Conservation (phyloP, 2,797 vertebrate species). For the Protosalanx chinensis region DNA sequence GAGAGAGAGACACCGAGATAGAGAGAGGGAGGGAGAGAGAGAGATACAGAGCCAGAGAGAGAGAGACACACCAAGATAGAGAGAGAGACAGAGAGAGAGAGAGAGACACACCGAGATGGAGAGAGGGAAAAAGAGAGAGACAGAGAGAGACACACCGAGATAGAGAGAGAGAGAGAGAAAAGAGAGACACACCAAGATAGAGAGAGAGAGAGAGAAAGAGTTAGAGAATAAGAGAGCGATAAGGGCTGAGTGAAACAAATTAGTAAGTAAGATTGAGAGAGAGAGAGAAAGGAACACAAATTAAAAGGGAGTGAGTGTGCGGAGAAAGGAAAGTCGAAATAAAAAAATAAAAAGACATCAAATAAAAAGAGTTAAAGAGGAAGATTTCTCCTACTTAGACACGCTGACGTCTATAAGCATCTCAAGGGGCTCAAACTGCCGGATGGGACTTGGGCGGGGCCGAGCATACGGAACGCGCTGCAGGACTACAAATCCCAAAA, state of each 20-base stretch:
- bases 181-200: background rate
- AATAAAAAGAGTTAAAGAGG: background rate
- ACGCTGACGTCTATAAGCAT: background rate
- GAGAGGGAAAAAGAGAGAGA: background rate
- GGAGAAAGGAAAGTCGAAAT: background rate
- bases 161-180: background rate
- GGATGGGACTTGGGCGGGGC: background rate
- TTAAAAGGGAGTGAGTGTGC: background rate
- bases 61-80: background rate
- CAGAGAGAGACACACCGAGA: background rate
- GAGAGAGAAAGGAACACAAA: background rate
- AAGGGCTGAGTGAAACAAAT: conserved; percentile 1
- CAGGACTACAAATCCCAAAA: background rate
- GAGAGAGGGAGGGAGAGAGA: too few relatives aligned
- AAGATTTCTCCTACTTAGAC: background rate
- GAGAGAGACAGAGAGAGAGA: background rate
- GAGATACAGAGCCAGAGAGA: too few relatives aligned
- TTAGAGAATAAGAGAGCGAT: background rate
- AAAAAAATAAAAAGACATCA: too few relatives aligned
- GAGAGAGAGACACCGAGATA: background rate
- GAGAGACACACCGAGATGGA: too few relatives aligned
- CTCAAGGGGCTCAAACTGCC: background rate
- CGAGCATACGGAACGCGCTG: background rate
- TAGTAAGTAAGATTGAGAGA: too few relatives aligned
- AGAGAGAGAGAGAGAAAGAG: background rate